Conservation (phyloP, 2,797 vertebrate genomes). For the Threskiornis aethiopicus region DNA sequence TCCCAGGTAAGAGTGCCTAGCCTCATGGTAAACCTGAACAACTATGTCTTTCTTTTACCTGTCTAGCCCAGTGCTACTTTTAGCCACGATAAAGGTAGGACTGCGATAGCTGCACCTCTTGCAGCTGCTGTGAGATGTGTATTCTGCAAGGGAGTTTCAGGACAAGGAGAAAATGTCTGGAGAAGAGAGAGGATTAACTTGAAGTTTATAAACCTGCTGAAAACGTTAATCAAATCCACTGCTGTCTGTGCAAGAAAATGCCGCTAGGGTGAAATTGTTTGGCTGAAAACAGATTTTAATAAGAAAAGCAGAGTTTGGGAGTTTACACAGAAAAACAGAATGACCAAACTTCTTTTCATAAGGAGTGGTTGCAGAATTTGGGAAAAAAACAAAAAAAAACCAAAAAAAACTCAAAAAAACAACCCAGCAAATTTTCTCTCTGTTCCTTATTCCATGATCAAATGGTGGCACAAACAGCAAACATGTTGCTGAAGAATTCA, state of each 20-base stretch:
- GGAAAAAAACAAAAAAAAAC: background rate
- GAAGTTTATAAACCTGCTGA: background rate
- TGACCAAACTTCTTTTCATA: background rate
- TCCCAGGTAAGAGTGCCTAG: background rate
- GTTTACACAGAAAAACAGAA: background rate
- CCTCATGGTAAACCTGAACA: background rate
- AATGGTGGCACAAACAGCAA: background rate
- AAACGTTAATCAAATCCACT: fast-evolving
- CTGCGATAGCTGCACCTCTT: background rate
- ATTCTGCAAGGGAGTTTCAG: background rate
- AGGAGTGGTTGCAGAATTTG: background rate
- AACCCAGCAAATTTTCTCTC: background rate
- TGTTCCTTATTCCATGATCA: background rate
- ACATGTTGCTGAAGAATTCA: background rate
- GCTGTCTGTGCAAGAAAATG: background rate
- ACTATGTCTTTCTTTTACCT: background rate
- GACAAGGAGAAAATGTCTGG: background rate
- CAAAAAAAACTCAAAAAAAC: too few relatives aligned
- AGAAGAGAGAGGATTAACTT: background rate
- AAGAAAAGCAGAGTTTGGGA: background rate
- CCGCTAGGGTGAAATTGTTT: background rate
- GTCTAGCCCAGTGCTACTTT: background rate
- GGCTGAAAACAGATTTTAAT: background rate
- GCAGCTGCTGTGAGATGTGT: background rate
- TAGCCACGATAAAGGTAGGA: background rate